phyloP scores from a whole-genome alignment of 30 jellyfish, hydroid and myxozoan genomes.

The Pseudorhiza aurosa region DNA sequence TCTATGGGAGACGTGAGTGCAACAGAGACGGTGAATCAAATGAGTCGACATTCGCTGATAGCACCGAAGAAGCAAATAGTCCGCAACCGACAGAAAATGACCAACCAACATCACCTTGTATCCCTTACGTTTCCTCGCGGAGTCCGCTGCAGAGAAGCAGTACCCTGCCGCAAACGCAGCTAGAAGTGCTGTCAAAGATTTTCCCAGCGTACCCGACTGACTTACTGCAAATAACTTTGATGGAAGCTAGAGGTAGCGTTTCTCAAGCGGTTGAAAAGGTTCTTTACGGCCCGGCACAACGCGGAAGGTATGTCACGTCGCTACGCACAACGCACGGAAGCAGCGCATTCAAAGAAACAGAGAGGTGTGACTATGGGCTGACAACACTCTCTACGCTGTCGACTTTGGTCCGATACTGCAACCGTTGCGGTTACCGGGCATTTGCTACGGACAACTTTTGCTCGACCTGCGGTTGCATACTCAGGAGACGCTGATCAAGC shows the following conservation, averaged over 20 bases:
- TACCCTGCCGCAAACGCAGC: constrained; percentile 49
- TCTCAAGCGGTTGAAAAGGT: constrained; percentile 69
- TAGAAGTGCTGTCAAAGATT: constrained; percentile 46
- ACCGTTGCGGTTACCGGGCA: constrained; percentile 73
- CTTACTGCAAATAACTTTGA: constrained; percentile 58
- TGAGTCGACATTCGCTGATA: not conserved
- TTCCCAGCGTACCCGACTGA: constrained; percentile 71
- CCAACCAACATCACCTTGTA: constrained; percentile 42
- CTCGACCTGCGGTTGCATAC: constrained; percentile 71
- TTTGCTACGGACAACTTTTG: constrained; percentile 80
- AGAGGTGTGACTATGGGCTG: constrained; percentile 48
- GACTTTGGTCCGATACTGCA: constrained; percentile 62
- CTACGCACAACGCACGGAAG: constrained; percentile 15
- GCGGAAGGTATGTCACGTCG: constrained; percentile 21
- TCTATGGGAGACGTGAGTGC: not conserved
- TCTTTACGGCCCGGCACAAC: constrained; percentile 26
- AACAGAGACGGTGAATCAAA: not conserved
- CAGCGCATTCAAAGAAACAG: constrained; percentile 65
- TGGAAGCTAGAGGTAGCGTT: constrained; percentile 68
- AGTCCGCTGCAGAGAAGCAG: constrained; percentile 4
- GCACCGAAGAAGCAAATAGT: not conserved
- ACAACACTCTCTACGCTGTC: constrained; percentile 59
- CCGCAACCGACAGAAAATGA: constrained; percentile 15
- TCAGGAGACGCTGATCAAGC: constrained; percentile 49
- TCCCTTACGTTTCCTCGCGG: constrained; percentile 39